Conservation (phyloP, 2,113 vertebrate species). For the Stigmatopora nigra region DNA sequence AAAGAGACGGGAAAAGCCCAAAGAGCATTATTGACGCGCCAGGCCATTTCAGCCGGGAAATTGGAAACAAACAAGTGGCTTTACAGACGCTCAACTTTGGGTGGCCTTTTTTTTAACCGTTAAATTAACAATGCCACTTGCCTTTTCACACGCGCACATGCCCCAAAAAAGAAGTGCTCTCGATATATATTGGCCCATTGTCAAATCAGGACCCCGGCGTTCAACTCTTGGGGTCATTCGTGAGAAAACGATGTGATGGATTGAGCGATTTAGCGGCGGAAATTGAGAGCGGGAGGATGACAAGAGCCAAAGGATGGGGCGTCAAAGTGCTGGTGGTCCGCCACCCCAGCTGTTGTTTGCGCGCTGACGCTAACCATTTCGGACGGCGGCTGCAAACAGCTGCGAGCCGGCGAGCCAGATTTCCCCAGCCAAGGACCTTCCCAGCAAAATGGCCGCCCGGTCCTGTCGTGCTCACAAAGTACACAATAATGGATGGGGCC, state of each 20-base stretch:
- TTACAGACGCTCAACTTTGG: background rate
- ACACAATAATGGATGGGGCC: too few relatives aligned
- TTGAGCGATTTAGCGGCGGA: too few relatives aligned
- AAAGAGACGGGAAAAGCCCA: background rate
- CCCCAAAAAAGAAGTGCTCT: background rate
- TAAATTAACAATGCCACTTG: background rate
- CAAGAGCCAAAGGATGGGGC: background rate
- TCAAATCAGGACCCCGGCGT: too few relatives aligned
- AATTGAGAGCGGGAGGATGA: background rate
- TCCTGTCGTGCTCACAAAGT: slow-evolving; percentile 8
- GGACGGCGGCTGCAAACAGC: slow-evolving; percentile 27
- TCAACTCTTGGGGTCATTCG: too few relatives aligned
- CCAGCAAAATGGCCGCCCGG: background rate
- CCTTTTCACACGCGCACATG: background rate
- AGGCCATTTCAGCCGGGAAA: slow-evolving; percentile 1
- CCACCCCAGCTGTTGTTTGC: slow-evolving; percentile 38
- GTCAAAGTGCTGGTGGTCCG: slow-evolving; percentile 18
- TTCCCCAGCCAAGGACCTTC: background rate
- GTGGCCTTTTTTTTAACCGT: background rate
- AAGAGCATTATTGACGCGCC: slow-evolving; percentile 10
- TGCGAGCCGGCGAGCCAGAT: slow-evolving; percentile 5
- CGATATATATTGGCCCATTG: too few relatives aligned
- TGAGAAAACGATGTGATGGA: too few relatives aligned
- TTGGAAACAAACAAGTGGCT: slow-evolving; percentile 7
- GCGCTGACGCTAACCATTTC: slow-evolving; percentile 45